Evolutionary conservation across 2,797 vertebrate genomes (phyloP), one percentile per base, ranked within the genome.

Genomic region (Triplophysa bombifrons): DNA sequence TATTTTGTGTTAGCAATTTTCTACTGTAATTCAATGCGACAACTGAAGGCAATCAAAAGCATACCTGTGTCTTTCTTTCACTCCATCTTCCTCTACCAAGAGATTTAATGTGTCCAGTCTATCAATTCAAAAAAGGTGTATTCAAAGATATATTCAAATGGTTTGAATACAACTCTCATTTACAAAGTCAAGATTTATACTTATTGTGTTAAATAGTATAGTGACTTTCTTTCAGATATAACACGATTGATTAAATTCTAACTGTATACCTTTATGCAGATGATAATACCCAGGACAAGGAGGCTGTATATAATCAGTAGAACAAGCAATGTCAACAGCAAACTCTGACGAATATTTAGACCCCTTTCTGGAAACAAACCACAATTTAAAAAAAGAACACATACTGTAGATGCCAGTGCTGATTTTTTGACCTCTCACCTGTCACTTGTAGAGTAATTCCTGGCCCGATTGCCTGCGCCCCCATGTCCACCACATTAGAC

Each of bases 201-300:
- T 13, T 16, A 13, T 46, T 46, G 55, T 50, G 22, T 38, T 27
- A 16, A 14, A 71, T 6, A 72, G 25, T 16, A 71, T 58, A 20
- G 10, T 48, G 20, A 74, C n/a, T 41, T 53, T 51, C 25, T 65
- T 46, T 51, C 16, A 22, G 41, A 44, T 9, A 27, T 19, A 11
- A 41, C 10, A 11, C 2, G 7, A 38, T 38, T 38, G 7, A 41
- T 41, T 41, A 20, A 51, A 14, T 56, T 51, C 38, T 6, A 34
- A 0, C 19, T 55, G 30, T 5, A 82, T 85, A 94, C 93, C 92
- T 92, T 93, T 82, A 91, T 92, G 25, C 83, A 56, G 72, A 92
- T 61, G 38, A 91, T 84, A 22, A 93, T 66, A 2, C 38, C 58
- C 76, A 91, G 51, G 50, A 93, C 0, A 2, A 70, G 79, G 56